Conservation (phyloP, 2,888 invertebrate genomes). For the Hemistola chrysoprasaria region DNA sequence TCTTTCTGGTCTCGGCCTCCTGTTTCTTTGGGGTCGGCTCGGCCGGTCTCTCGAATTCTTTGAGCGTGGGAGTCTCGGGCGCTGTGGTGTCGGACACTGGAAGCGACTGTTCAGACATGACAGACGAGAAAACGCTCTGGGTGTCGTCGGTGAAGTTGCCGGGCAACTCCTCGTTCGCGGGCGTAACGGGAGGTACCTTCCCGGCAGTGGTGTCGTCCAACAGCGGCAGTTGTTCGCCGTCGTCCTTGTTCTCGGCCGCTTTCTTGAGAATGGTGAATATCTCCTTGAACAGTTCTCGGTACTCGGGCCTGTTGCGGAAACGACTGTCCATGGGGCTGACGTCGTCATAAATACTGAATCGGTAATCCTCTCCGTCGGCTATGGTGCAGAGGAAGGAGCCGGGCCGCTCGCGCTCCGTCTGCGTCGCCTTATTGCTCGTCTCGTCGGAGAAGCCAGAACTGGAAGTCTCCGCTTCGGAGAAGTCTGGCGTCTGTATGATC, state of each 20-base stretch:
- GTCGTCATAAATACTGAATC: slow-evolving; percentile 92
- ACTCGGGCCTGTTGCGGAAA: slow-evolving; percentile 92
- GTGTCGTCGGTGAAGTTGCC: slow-evolving; percentile 86
- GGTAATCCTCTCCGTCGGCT: slow-evolving; percentile 92
- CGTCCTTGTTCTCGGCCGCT: slow-evolving; percentile 91
- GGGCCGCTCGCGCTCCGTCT: slow-evolving; percentile 88
- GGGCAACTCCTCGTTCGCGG: slow-evolving; percentile 84
- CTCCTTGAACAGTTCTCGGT: slow-evolving; percentile 90
- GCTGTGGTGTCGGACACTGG: slow-evolving; percentile 86
- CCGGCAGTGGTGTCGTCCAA: slow-evolving; percentile 84
- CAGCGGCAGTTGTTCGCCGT: slow-evolving; percentile 88
- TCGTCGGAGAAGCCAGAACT: slow-evolving; percentile 93
- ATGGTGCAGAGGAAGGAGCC: slow-evolving; percentile 93
- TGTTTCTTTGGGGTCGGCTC: slow-evolving; percentile 56
- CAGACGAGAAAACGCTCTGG: slow-evolving; percentile 89
- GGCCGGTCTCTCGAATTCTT: slow-evolving; percentile 71
- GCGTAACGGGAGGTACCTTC: slow-evolving; percentile 86
- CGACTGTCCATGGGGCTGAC: slow-evolving; percentile 90
- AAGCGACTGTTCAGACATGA: slow-evolving; percentile 87
- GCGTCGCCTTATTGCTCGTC: slow-evolving; percentile 91
- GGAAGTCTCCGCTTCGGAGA: slow-evolving; percentile 92
- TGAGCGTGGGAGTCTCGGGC: slow-evolving; percentile 77
- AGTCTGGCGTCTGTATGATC: slow-evolving; percentile 89
- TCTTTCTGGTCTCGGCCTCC: slow-evolving; percentile 45
- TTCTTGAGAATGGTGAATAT: slow-evolving; percentile 92